Percentiles rank a stretch among this genome's conserved stretches.
Evolutionary conservation across 2,113 vertebrate genomes (phyloP).

Genomic region (Madoqua kirkii): DNA sequence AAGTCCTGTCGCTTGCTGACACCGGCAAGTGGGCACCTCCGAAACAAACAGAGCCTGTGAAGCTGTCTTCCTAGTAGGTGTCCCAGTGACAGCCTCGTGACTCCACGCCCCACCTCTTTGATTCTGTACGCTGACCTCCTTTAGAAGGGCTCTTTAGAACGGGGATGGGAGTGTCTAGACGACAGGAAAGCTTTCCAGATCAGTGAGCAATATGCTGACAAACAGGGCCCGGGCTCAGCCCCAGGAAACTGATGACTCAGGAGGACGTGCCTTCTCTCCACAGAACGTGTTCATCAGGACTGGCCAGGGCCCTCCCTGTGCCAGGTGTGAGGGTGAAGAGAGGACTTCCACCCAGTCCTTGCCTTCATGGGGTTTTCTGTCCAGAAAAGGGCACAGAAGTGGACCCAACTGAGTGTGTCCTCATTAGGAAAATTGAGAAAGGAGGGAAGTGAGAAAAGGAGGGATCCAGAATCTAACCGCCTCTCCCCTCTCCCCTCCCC

Average conservation of each 20-base stretch:
- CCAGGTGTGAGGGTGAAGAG: background rate
- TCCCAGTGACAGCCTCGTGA: background rate
- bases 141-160: background rate
- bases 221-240: background rate
- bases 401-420: background rate
- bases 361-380: background rate
- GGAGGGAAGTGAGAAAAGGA: background rate
- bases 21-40: background rate
- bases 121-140: background rate
- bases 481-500: accelerated
- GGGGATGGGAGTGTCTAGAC: background rate
- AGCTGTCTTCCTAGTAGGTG: background rate
- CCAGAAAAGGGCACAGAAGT: background rate
- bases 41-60: background rate
- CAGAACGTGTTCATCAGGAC: too few relatives aligned
- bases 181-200: background rate
- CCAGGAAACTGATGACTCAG: background rate
- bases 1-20: background rate
- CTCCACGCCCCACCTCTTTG: background rate
- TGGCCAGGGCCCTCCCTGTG: background rate
- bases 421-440: background rate
- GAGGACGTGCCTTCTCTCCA: background rate
- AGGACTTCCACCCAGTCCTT: background rate
- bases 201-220: background rate
- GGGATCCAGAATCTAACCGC: background rate